phyloP scores from a whole-genome alignment of 2,797 vertebrate genomes.

The Girardinus metallicus region DNA sequence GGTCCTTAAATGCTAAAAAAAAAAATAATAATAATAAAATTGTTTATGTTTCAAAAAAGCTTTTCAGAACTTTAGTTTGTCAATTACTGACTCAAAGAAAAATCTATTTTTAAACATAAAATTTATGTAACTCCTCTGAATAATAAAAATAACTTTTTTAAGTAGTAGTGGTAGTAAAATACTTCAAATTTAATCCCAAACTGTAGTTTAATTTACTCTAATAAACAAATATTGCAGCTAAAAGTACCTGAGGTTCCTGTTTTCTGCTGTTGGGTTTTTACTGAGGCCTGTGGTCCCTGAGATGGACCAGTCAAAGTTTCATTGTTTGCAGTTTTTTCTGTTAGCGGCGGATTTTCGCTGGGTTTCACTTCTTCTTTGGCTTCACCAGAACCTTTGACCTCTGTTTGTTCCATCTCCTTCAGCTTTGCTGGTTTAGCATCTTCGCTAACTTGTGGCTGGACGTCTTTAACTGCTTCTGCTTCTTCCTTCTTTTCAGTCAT shows the following conservation, averaged over 20 bases:
- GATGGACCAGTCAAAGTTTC: neutral
- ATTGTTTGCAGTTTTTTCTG: neutral
- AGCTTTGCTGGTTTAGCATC: neutral
- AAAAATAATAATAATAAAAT: accelerated
- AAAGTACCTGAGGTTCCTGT: neutral
- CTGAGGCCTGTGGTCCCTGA: neutral
- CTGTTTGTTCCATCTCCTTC: neutral
- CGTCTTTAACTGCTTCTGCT: neutral
- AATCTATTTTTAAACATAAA: neutral
- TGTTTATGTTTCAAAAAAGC: neutral
- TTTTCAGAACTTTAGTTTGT: neutral
- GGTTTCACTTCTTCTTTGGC: neutral
- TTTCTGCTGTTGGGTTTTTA: neutral
- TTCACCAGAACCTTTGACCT: neutral
- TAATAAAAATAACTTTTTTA: no score
- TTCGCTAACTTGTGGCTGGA: neutral
- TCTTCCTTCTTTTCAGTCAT: neutral
- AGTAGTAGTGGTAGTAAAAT: neutral
- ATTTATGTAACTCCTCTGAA: neutral
- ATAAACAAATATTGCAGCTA: neutral
- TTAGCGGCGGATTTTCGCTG: neutral
- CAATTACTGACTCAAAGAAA: neutral
- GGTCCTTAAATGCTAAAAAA: neutral
- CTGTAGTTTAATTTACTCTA: neutral
- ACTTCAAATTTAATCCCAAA: neutral